A percentile compares a stretch with the other conserved stretches of the same genome.
Evolutionary conservation across 2,888 invertebrate species (phyloP).

Genomic region (Ophonus ardosiacus): DNA sequence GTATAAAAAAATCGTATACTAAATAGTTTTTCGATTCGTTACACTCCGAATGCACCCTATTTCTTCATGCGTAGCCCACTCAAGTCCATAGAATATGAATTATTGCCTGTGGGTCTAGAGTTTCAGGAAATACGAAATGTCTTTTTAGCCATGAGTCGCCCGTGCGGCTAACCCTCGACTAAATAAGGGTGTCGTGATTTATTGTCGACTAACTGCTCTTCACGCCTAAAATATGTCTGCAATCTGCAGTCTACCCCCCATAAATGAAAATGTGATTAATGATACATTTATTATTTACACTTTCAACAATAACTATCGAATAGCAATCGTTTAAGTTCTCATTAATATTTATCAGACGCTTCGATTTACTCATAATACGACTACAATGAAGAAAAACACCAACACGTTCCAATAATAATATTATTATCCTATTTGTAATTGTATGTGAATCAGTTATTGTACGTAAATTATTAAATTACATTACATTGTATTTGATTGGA

Average conservation of each 20-base stretch:
- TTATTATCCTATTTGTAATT: too few species aligned
- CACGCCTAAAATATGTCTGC: slow-evolving; percentile 43
- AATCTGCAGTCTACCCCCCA: slow-evolving; percentile 23
- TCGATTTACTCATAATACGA: too few species aligned
- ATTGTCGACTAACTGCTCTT: slow-evolving; percentile 34
- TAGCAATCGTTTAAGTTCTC: neutral
- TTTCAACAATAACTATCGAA: neutral
- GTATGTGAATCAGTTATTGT: neutral
- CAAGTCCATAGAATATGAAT: slow-evolving; percentile 13
- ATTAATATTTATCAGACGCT: neutral
- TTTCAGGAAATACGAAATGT: slow-evolving; percentile 24
- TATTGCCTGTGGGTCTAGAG: neutral
- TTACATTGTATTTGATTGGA: neutral
- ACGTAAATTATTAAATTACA: neutral
- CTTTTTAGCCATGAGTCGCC: slow-evolving; percentile 30
- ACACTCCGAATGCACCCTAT: neutral
- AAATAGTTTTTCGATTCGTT: neutral
- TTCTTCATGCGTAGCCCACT: neutral
- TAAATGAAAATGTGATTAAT: slow-evolving; percentile 15
- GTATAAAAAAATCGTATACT: too few species aligned
- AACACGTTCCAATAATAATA: too few species aligned
- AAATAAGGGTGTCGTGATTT: slow-evolving; percentile 31
- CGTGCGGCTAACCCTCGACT: slow-evolving; percentile 41
- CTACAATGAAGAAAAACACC: too few species aligned
- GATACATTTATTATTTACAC: slow-evolving; percentile 4